Percentiles rank a stretch among this genome's conserved stretches.
These are phyloP conservation scores for Ormyrus nitidulus DNA, from an alignment of 2,888 invertebrate species.

Conservation along the genomic window DNA sequence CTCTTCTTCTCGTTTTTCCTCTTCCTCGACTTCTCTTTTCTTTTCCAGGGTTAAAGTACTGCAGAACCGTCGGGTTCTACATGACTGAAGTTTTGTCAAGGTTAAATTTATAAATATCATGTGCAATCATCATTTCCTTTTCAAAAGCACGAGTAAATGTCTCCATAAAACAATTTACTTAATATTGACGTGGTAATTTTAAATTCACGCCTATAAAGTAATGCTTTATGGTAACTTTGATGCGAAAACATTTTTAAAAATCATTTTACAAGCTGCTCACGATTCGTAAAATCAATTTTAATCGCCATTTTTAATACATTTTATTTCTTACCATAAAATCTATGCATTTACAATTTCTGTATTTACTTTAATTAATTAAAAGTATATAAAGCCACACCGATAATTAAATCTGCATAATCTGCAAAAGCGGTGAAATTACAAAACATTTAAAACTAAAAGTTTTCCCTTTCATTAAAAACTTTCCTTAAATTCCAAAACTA, in stretches of 20 bases:
- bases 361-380: not conserved
- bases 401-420: too few species aligned
- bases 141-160: constrained; percentile 44
- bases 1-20: constrained; percentile 21
- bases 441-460: too few species aligned
- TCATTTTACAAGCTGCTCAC: too few species aligned
- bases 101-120: constrained; percentile 48
- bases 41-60: constrained; percentile 31
- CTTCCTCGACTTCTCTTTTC: constrained; percentile 16
- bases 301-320: too few species aligned
- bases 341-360: not conserved
- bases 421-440: too few species aligned
- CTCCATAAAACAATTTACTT: constrained; percentile 47
- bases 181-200: constrained; percentile 36
- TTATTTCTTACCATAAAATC: constrained; percentile 1
- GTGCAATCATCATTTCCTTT: constrained; percentile 41
- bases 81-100: constrained; percentile 49
- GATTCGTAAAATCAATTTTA: too few species aligned
- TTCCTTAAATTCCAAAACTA: too few species aligned
- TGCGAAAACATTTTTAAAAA: not conserved
- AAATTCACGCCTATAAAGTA: constrained; percentile 22
- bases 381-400: too few species aligned
- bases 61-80: constrained; percentile 25
- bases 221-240: constrained; percentile 16
- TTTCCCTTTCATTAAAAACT: too few species aligned